phyloP scores from a whole-genome alignment of 2,888 invertebrate genomes.

The Congeria kusceri region DNA sequence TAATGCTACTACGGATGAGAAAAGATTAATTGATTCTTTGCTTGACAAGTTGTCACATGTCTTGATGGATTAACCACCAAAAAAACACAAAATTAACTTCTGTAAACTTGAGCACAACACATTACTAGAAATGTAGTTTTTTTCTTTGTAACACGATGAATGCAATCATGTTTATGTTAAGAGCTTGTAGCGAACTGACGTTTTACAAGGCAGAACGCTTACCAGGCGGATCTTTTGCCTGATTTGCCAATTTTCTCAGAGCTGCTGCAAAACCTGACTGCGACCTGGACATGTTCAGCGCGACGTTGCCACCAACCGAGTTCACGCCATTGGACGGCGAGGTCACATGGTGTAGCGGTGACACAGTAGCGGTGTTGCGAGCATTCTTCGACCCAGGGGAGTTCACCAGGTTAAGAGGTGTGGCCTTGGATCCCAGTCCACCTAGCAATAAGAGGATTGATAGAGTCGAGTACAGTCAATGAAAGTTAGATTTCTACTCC shows the following conservation, averaged over 20 bases:
- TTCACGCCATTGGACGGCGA: slow-evolving; percentile 77
- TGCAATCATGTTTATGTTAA: too few species aligned
- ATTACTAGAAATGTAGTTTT: too few species aligned
- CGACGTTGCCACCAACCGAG: slow-evolving; percentile 74
- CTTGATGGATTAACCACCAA: too few species aligned
- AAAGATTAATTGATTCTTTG: too few species aligned
- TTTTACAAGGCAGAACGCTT: slow-evolving; percentile 9
- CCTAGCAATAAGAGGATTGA: slow-evolving; percentile 20
- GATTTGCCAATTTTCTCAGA: slow-evolving; percentile 95
- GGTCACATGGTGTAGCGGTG: slow-evolving; percentile 83
- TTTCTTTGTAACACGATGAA: too few species aligned
- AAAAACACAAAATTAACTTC: too few species aligned
- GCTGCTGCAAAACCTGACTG: slow-evolving; percentile 94
- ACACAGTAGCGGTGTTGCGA: slow-evolving; percentile 84
- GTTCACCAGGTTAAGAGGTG: slow-evolving; percentile 81
- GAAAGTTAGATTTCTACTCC: too few species aligned
- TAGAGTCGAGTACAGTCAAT: too few species aligned
- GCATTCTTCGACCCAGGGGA: slow-evolving; percentile 75
- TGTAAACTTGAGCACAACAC: too few species aligned
- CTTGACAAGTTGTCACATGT: too few species aligned
- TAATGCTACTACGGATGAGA: too few species aligned
- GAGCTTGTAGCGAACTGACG: too few species aligned
- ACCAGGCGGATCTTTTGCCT: slow-evolving; percentile 88
- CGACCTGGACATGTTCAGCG: slow-evolving; percentile 82
- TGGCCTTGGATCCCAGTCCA: slow-evolving; percentile 80